Conservation (phyloP, 2,797 vertebrate genomes). For the Rhinatrema bivittatum region DNA sequence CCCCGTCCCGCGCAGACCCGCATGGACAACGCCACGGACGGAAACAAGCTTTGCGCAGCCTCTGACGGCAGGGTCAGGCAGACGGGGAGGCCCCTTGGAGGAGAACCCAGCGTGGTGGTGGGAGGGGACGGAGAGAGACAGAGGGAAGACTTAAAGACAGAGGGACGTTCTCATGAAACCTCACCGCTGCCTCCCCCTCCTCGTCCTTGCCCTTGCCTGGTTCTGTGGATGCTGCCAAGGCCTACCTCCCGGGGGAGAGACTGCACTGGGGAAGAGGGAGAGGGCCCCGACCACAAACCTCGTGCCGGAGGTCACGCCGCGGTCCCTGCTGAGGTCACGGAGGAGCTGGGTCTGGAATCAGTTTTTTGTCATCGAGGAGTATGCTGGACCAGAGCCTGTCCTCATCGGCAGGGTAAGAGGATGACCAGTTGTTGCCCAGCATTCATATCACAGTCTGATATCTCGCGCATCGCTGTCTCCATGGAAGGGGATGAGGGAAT, state of each 20-base stretch:
- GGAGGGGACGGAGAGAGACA: too few relatives aligned
- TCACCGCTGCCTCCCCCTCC: conserved; percentile 8
- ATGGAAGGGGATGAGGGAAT: too few relatives aligned
- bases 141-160: neutral
- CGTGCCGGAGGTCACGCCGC: conserved; percentile 31
- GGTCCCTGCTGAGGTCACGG: conserved; percentile 68
- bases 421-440: neutral
- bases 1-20: conserved; percentile 3
- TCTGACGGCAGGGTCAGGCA: neutral
- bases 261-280: conserved; percentile 29
- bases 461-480: too few relatives aligned
- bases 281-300: conserved; percentile 32
- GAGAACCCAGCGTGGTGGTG: too few relatives aligned
- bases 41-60: conserved; percentile 13
- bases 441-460: neutral
- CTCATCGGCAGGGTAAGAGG: conserved; percentile 84
- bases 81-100: too few relatives aligned
- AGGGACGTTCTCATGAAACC: neutral
- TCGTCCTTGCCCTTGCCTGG: conserved; percentile 45
- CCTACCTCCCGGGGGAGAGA: conserved; percentile 40
- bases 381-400: conserved; percentile 82
- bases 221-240: conserved; percentile 59
- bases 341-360: conserved; percentile 95
- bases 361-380: conserved; percentile 91
- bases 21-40: conserved; percentile 18